Conservation (phyloP, 2,113 vertebrate genomes). For the Orycteropus afer region DNA sequence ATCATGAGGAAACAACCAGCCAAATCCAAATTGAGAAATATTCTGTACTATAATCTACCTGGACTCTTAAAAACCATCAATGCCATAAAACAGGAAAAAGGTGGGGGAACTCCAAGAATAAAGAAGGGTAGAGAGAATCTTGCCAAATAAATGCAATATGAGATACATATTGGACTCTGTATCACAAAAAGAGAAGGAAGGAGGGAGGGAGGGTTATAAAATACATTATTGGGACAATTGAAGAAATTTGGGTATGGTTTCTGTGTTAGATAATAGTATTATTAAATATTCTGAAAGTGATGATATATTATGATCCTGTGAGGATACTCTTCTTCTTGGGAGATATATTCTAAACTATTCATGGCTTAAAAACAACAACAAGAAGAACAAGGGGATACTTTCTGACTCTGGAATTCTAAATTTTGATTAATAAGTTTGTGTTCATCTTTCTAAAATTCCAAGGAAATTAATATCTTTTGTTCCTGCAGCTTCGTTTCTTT, state of each 20-base stretch:
- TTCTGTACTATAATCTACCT: neutral
- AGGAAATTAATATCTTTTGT: neutral
- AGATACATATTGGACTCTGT: neutral
- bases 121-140: neutral
- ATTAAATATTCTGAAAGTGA: neutral
- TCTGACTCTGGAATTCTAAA: neutral
- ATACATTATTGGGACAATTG: too few species aligned
- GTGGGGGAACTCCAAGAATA: neutral
- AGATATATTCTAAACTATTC: neutral
- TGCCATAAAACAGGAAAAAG: neutral
- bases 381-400: neutral
- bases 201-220: neutral
- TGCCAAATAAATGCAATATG: neutral
- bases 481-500: neutral
- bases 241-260: neutral
- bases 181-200: neutral
- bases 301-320: neutral
- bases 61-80: neutral
- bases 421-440: neutral
- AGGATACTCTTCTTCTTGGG: neutral
- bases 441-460: neutral
- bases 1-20: neutral
- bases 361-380: neutral
- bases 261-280: neutral
- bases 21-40: conserved; percentile 27